Evolutionary conservation across 2,888 invertebrate genomes (phyloP).

Genomic region (Diplazon laetatorius): DNA sequence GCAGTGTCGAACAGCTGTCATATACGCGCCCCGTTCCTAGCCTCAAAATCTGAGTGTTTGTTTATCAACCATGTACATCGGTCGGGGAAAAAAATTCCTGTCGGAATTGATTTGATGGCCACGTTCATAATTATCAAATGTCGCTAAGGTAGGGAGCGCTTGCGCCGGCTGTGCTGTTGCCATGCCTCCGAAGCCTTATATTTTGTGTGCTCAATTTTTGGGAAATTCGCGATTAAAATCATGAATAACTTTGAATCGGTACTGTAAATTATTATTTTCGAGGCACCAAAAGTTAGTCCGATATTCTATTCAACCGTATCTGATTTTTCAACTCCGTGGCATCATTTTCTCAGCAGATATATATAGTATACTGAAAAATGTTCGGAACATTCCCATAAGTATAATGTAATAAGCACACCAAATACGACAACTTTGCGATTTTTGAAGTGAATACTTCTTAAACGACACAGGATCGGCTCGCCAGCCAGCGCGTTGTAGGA

Average conservation of each 20-base stretch:
- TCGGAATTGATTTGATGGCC: too few relatives aligned
- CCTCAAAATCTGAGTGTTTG: slow-evolving; percentile 8
- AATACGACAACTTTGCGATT: background rate
- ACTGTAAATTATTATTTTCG: slow-evolving; percentile 8
- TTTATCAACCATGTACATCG: background rate
- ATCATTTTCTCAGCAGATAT: slow-evolving; percentile 30
- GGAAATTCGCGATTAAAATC: background rate
- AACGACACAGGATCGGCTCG: too few relatives aligned
- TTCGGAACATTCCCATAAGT: slow-evolving; percentile 23
- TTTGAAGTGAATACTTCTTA: too few relatives aligned
- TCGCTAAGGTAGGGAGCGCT: too few relatives aligned
- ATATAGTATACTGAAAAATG: slow-evolving; percentile 5
- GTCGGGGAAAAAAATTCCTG: background rate
- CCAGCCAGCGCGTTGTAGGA: too few relatives aligned
- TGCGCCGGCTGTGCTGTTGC: background rate
- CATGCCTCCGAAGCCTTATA: background rate
- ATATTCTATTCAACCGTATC: background rate
- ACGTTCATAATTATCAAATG: too few relatives aligned
- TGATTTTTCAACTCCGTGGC: slow-evolving; percentile 25
- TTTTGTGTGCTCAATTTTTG: background rate
- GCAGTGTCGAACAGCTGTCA: slow-evolving; percentile 16
- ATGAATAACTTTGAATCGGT: slow-evolving; percentile 27
- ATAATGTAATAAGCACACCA: slow-evolving; percentile 2
- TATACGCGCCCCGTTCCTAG: slow-evolving; percentile 18
- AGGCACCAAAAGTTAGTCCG: slow-evolving; percentile 15